A percentile compares a stretch with the other conserved stretches of the same genome.
Evolutionary conservation across 2,113 vertebrate species (phyloP).

Genomic region (Amphiprion ocellaris): DNA sequence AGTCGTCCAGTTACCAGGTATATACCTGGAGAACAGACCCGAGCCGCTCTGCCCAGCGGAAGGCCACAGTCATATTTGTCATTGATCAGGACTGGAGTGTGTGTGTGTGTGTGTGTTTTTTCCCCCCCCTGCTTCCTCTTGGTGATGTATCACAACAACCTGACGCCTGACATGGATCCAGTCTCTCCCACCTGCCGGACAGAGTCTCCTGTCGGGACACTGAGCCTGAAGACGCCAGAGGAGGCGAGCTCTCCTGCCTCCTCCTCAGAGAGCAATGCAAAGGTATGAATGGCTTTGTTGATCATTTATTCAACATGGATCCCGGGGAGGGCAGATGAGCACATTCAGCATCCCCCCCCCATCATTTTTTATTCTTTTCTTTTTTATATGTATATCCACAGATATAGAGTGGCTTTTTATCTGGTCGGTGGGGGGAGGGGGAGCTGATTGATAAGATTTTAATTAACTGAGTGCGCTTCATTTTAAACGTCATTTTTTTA

Average conservation of each 20-base stretch:
- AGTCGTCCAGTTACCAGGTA: constrained; percentile 85
- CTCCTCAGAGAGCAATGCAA: constrained; percentile 85
- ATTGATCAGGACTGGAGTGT: constrained; percentile 41
- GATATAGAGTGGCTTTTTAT: constrained; percentile 6
- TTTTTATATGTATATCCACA: background rate
- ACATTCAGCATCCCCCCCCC: background rate
- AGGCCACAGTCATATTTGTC: constrained; percentile 55
- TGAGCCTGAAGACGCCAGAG: constrained; percentile 88
- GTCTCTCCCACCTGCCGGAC: constrained; percentile 90
- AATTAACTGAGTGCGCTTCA: constrained; percentile 49
- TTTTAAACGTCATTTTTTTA: background rate
- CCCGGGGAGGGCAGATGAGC: background rate
- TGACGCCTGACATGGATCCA: constrained; percentile 89
- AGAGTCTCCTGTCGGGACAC: constrained; percentile 89
- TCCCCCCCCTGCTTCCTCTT: background rate
- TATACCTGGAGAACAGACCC: constrained; percentile 83
- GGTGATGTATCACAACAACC: constrained; percentile 88
- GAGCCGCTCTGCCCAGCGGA: constrained; percentile 44
- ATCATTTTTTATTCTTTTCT: background rate
- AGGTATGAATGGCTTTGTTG: constrained; percentile 86
- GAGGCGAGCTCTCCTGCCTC: constrained; percentile 89
- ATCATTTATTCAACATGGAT: constrained; percentile 27
- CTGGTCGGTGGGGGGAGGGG: constrained; percentile 22
- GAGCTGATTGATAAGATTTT: constrained; percentile 57
- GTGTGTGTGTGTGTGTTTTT: background rate